phyloP scores from a whole-genome alignment of 2,888 invertebrate genomes.

The Glomeris marginata region DNA sequence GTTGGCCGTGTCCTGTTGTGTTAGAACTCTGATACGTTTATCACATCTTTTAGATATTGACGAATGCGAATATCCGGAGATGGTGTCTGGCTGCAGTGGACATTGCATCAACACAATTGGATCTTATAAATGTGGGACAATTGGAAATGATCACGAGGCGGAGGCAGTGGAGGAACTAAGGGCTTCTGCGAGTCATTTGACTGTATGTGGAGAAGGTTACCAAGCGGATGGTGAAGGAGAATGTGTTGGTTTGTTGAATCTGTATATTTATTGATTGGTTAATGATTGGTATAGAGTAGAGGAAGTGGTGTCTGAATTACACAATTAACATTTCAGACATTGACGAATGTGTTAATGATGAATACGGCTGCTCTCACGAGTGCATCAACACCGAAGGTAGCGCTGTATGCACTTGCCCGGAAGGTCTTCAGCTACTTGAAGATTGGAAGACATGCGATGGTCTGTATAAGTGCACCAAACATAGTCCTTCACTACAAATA shows the following conservation, averaged over 20 bases:
- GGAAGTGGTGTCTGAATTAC: no score
- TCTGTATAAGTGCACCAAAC: conserved; percentile 1
- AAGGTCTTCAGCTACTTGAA: conserved; percentile 31
- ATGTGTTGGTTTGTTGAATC: conserved; percentile 1
- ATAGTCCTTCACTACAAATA: neutral
- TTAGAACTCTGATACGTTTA: no score
- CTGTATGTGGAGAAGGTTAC: neutral
- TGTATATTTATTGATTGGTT: no score
- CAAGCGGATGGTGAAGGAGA: neutral
- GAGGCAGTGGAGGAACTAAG: no score
- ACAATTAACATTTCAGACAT: conserved; percentile 3
- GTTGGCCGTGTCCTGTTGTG: neutral
- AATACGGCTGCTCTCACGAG: conserved; percentile 34
- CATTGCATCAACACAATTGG: conserved; percentile 19
- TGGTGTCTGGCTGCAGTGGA: conserved; percentile 14
- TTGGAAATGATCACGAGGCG: no score
- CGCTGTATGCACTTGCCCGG: conserved; percentile 39
- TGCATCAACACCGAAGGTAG: conserved; percentile 21
- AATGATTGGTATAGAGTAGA: no score
- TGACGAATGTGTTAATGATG: conserved; percentile 19
- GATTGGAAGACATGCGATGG: conserved; percentile 26
- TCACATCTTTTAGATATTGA: neutral
- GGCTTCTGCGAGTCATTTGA: no score
- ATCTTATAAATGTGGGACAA: conserved; percentile 11
- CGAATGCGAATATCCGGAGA: conserved; percentile 5